Percentiles rank a stretch among this genome's conserved stretches.
Evolutionary conservation across 2,888 invertebrate genomes (phyloP).

Genomic region (Nemapogon koenigi): DNA sequence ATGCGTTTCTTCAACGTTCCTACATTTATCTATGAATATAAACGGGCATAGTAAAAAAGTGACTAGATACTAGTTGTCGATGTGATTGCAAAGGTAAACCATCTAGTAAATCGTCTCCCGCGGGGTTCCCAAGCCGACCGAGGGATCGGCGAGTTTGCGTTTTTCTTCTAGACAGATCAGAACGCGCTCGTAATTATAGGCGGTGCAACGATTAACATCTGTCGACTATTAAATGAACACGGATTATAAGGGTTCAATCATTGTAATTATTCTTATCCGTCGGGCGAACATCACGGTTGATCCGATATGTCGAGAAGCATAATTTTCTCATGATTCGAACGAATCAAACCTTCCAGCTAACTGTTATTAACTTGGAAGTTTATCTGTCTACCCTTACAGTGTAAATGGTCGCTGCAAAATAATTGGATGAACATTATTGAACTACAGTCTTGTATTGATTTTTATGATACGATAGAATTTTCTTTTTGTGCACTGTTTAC

Average conservation of each 20-base stretch:
- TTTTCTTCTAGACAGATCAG: conserved; percentile 28
- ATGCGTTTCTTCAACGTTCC: too few species aligned
- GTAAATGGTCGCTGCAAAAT: too few species aligned
- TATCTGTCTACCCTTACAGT: too few species aligned
- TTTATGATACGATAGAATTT: too few species aligned
- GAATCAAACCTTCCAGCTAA: conserved; percentile 47
- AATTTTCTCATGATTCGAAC: conserved; percentile 62
- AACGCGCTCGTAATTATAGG: conserved; percentile 53
- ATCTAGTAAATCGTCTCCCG: conserved; percentile 4
- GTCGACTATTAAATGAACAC: conserved; percentile 61
- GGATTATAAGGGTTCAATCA: conserved; percentile 62
- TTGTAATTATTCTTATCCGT: conserved; percentile 65
- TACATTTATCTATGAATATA: too few species aligned
- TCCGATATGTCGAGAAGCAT: conserved; percentile 35
- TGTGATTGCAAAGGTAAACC: conserved; percentile 5
- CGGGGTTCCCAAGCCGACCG: conserved; percentile 3
- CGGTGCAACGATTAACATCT: conserved; percentile 59
- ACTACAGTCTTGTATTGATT: too few species aligned
- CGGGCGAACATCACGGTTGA: conserved; percentile 35
- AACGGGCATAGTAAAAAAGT: too few species aligned
- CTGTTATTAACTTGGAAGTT: conserved; percentile 22
- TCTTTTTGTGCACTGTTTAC: too few species aligned
- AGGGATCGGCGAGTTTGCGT: conserved; percentile 20
- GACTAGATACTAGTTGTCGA: neutral
- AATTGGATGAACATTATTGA: too few species aligned